Evolutionary conservation across 2,797 vertebrate species (phyloP), one percentile per base, ranked within the genome.

Genomic region (Pterois miles): DNA sequence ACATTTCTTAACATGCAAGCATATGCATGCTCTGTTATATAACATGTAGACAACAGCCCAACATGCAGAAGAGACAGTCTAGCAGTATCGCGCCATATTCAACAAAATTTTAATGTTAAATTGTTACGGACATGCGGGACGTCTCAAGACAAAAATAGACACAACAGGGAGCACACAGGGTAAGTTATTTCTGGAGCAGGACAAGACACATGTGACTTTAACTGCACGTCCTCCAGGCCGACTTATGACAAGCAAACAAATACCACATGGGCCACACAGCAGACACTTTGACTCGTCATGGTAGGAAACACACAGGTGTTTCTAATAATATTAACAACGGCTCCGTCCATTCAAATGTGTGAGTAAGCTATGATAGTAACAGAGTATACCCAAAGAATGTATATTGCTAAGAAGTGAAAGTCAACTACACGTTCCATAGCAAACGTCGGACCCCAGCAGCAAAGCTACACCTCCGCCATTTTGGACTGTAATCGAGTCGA

Each of bases 111-210:
- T 22, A 8, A 50, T 38, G 22, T 5, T 29, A 11, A 43, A 62
- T 3, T 65, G 22, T 3, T 11, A 23, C 18, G 8, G 8, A 68
- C 60, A 48, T 34, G 66, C 48, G 65, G 36, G 8, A 16, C 3
- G 18, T 53, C 53, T 65, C 33, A 50, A 27, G 7, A 43, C 31
- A 27, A 52, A 65, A 59, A 29, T 12, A 69, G 52, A 67, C 22
- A 63, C 63, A 78, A 65, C 20, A 29, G 12, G 29, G n/a, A 65
- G 10, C 27, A 20, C 48, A 46, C 4, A 13, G 20, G 22, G 33
- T 1, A 2, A 59, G 65, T 52, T 78, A 82, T 68, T 83, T 71
- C n/a, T 46, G 68, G n/a, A 75, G 34, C 3, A 13, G 33, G 54
- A 69, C 33, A 34, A 16, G 18, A 34, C 23, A 66, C 59, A 29